Evolutionary conservation across 2,113 vertebrate genomes (phyloP).

Genomic region (Naja naja): DNA sequence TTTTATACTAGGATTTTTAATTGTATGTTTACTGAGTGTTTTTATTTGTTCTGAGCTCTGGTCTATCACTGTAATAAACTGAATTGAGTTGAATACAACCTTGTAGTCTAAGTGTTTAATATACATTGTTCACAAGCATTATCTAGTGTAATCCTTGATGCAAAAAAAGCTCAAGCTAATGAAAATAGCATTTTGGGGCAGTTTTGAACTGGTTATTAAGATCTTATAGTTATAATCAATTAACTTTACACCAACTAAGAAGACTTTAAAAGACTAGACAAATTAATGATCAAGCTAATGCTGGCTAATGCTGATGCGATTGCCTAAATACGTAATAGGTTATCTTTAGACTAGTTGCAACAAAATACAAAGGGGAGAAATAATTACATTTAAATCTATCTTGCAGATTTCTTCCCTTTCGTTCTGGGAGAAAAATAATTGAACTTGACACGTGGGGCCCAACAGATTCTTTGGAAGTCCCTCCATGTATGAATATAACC

Average conservation of each 20-base stretch:
- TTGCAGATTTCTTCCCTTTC: neutral
- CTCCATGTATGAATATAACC: neutral
- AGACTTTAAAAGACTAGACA: neutral
- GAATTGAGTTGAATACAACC: no score
- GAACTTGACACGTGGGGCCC: neutral
- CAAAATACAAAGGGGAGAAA: neutral
- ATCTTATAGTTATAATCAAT: neutral
- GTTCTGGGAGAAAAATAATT: neutral
- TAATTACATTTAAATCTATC: neutral
- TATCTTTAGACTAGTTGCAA: neutral
- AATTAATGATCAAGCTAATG: neutral
- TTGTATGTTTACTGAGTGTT: no score
- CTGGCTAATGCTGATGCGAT: neutral
- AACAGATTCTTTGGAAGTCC: neutral
- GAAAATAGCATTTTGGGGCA: neutral
- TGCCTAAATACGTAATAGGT: neutral
- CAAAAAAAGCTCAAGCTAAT: neutral
- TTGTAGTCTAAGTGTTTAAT: neutral
- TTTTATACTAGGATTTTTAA: no score
- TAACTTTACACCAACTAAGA: neutral
- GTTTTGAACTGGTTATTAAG: neutral
- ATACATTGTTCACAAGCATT: neutral
- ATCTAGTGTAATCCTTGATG: neutral
- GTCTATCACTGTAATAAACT: no score
- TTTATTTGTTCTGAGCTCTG: no score